Conservation (phyloP, 2,888 invertebrate species). For the Brachylomia viminalis region DNA sequence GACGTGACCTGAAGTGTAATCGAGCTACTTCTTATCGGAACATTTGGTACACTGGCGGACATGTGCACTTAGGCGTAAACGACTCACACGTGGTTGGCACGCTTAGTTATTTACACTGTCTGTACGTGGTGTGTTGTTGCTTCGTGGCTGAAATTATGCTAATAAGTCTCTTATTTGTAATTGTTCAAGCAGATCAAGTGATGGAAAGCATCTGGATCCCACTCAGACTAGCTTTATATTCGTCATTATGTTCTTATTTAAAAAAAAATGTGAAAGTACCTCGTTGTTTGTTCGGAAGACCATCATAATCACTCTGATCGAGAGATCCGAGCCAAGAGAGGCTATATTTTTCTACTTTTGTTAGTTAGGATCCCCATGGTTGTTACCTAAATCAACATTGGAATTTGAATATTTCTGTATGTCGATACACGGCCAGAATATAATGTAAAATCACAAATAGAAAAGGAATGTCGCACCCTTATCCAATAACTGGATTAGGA, state of each 20-base stretch:
- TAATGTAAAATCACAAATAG: slow-evolving; percentile 48
- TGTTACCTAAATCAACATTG: slow-evolving; percentile 16
- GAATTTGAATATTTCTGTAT: slow-evolving; percentile 45
- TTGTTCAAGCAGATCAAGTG: not conserved
- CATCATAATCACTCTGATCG: too few species aligned
- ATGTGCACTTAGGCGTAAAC: slow-evolving; percentile 77
- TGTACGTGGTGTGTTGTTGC: slow-evolving; percentile 1
- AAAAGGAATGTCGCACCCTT: slow-evolving; percentile 74
- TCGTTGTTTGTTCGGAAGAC: not conserved
- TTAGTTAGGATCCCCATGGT: not conserved
- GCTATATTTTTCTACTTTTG: not conserved
- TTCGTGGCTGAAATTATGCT: not conserved
- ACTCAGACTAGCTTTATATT: not conserved
- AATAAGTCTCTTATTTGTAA: not conserved
- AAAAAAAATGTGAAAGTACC: too few species aligned
- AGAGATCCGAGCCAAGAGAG: too few species aligned
- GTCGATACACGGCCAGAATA: slow-evolving; percentile 52
- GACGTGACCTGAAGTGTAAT: slow-evolving; percentile 84
- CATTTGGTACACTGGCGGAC: slow-evolving; percentile 69
- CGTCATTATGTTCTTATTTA: not conserved
- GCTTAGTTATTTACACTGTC: slow-evolving; percentile 36
- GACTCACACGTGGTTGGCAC: slow-evolving; percentile 64
- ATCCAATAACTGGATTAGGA: slow-evolving; percentile 86
- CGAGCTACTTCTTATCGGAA: slow-evolving; percentile 74
- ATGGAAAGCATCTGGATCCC: not conserved